phyloP scores from a whole-genome alignment of 1,140 invertebrate species.

The Lordiphosa stackelbergi region DNA sequence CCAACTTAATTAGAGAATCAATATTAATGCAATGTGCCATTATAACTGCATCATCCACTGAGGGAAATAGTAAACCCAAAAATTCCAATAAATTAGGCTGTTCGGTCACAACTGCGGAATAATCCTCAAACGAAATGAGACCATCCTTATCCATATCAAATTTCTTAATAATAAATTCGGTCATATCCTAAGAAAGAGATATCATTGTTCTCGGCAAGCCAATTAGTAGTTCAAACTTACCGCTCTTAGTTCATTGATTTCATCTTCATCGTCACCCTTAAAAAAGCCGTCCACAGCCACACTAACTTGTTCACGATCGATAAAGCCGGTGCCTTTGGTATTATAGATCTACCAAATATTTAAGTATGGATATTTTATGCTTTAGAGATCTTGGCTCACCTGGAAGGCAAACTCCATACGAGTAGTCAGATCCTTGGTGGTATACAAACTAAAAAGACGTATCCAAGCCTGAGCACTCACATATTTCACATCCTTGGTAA shows the following conservation, averaged over 20 bases:
- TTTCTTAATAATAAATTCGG: constrained; percentile 85
- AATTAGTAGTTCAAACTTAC: constrained; percentile 4
- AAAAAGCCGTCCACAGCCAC: constrained; percentile 37
- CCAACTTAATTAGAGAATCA: too few species aligned
- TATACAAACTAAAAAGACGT: constrained; percentile 25
- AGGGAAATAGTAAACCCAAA: constrained; percentile 87
- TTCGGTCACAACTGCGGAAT: constrained; percentile 81
- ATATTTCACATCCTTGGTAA: constrained; percentile 22
- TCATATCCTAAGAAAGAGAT: constrained; percentile 25
- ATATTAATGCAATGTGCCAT: constrained; percentile 35
- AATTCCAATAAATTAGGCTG: constrained; percentile 85
- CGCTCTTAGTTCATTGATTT: constrained; percentile 27
- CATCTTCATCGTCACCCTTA: constrained; percentile 38
- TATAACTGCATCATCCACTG: constrained; percentile 9
- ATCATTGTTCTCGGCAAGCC: background rate
- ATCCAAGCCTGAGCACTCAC: constrained; percentile 30
- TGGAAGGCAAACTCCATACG: constrained; percentile 43
- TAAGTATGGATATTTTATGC: too few species aligned
- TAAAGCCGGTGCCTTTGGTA: constrained; percentile 33
- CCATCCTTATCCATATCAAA: constrained; percentile 89
- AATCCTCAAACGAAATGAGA: constrained; percentile 85
- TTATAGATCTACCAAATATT: constrained; percentile 42
- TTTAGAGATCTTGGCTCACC: constrained; percentile 2
- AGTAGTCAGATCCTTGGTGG: constrained; percentile 20
- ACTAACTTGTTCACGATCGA: constrained; percentile 38